Conservation (phyloP, 1,140 invertebrate species). For the Ceratina calcarata region DNA sequence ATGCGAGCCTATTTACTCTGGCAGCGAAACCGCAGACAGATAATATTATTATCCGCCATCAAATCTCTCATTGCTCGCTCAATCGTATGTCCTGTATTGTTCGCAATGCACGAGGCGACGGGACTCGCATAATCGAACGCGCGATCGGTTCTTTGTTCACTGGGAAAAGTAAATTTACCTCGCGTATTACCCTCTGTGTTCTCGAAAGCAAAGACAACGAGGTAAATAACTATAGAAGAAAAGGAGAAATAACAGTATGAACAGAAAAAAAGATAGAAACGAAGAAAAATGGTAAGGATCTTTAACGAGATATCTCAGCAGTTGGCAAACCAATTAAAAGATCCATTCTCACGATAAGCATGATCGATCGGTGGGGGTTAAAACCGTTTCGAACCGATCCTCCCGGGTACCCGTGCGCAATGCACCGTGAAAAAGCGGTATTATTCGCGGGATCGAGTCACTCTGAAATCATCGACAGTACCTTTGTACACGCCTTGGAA, state of each 20-base stretch:
- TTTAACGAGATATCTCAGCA: conserved; percentile 24
- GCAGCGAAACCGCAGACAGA: background rate
- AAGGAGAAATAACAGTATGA: no score
- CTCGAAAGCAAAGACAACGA: background rate
- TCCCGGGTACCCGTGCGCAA: background rate
- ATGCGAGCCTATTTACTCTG: background rate
- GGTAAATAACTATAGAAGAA: no score
- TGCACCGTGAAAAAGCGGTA: background rate
- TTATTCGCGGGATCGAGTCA: background rate
- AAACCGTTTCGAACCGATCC: background rate
- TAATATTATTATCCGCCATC: conserved; percentile 3
- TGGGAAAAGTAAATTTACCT: background rate
- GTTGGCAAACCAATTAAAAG: conserved; percentile 12
- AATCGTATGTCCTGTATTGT: background rate
- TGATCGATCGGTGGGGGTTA: conserved; percentile 16
- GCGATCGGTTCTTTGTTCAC: conserved; percentile 9
- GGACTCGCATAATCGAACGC: background rate
- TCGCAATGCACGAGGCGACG: conserved; percentile 1
- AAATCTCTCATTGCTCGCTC: conserved; percentile 3
- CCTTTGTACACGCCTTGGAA: no score
- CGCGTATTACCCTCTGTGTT: background rate
- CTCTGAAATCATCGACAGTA: background rate
- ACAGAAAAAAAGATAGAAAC: background rate
- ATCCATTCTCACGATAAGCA: conserved; percentile 31
- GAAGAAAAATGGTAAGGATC: background rate